Percentiles rank a stretch among this genome's conserved stretches.
Conservation (phyloP, 2,113 vertebrate species). For the Lophura nycthemera region DNA sequence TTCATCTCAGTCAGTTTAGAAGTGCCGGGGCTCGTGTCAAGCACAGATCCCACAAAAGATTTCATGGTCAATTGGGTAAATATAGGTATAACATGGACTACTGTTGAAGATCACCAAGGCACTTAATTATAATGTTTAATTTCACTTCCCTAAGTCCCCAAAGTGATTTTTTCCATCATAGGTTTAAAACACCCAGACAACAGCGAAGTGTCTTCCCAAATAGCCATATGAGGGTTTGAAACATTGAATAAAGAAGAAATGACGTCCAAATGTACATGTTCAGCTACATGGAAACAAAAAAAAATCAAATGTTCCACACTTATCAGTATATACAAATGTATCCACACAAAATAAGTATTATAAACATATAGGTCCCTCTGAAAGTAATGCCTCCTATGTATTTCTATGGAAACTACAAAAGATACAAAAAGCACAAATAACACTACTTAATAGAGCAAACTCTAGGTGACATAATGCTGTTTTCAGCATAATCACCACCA, state of each 20-base stretch:
- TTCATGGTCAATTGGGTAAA: slow-evolving; percentile 85
- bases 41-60: slow-evolving; percentile 73
- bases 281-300: not conserved
- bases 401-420: too few species aligned
- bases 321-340: not conserved
- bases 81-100: slow-evolving; percentile 79
- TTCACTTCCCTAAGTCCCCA: slow-evolving; percentile 75
- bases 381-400: too few species aligned
- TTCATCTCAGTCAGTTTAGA: slow-evolving; percentile 79
- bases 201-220: slow-evolving; percentile 7
- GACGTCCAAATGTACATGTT: not conserved
- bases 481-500: too few species aligned
- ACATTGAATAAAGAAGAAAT: not conserved
- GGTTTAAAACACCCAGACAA: slow-evolving; percentile 63
- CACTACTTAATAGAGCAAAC: too few species aligned
- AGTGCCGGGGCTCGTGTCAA: slow-evolving; percentile 62
- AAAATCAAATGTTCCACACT: not conserved
- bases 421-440: too few species aligned
- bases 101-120: slow-evolving; percentile 76
- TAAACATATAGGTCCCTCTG: too few species aligned
- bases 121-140: slow-evolving; percentile 84
- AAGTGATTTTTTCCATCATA: slow-evolving; percentile 53
- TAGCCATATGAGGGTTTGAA: slow-evolving; percentile 39
- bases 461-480: too few species aligned
- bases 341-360: not conserved